Evolutionary conservation across 35 echinoderm and acorn worm species (phyloP).

Genomic region (Anneissia japonica): DNA sequence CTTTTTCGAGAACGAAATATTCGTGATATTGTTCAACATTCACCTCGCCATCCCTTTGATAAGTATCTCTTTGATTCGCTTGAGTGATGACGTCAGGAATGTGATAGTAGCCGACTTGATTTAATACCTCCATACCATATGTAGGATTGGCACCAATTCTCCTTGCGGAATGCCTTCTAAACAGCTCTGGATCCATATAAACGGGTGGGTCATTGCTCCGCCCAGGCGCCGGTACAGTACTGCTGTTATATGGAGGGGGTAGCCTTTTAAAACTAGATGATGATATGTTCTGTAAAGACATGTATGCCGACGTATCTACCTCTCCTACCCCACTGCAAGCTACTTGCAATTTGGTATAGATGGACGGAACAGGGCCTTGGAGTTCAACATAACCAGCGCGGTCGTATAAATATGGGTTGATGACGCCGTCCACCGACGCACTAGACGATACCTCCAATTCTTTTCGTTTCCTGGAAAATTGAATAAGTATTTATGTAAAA

Average conservation of each 20-base stretch:
- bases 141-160: background rate
- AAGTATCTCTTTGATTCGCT: background rate
- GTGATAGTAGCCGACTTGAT: background rate
- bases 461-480: background rate
- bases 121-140: background rate
- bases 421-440: background rate
- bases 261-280: background rate
- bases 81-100: background rate
- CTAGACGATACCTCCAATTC: background rate
- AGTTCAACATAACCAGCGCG: background rate
- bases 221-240: background rate
- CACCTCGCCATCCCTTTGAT: background rate
- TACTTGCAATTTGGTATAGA: background rate
- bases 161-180: background rate
- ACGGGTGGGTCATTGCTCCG: background rate
- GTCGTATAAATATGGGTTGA: background rate
- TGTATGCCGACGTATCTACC: background rate
- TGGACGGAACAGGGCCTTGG: background rate
- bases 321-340: background rate
- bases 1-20: background rate
- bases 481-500: no score
- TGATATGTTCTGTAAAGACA: background rate
- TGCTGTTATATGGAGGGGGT: background rate
- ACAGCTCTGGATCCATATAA: background rate
- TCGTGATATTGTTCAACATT: background rate